These are phyloP conservation scores for Suricata suricatta DNA, from an alignment of 2,113 vertebrate species.

Conservation along the genomic window DNA sequence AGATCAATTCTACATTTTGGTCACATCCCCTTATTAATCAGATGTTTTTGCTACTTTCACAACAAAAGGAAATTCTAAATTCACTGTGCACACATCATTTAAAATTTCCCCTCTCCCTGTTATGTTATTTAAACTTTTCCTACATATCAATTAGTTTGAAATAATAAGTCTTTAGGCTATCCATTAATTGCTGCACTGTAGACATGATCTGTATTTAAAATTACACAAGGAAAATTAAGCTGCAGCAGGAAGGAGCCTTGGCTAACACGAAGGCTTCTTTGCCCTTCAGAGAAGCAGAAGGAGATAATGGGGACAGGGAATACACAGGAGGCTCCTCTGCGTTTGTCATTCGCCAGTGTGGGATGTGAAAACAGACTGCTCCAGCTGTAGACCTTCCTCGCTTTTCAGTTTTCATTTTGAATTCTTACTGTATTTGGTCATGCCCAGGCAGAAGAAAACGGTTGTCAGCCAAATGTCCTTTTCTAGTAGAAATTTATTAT, in stretches of 20 bases:
- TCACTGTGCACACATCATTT: conserved; percentile 79
- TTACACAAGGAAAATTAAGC: conserved; percentile 86
- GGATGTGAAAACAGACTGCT: conserved; percentile 41
- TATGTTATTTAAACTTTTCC: conserved; percentile 87
- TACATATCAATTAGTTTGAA: conserved; percentile 88
- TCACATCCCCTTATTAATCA: conserved; percentile 15
- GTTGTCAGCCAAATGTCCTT: conserved; percentile 69
- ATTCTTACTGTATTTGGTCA: conserved; percentile 73
- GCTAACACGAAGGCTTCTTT: conserved; percentile 82
- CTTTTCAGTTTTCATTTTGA: conserved; percentile 58
- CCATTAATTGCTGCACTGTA: conserved; percentile 88
- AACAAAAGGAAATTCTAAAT: conserved; percentile 75
- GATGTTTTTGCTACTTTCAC: conserved; percentile 57
- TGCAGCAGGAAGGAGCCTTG: conserved; percentile 82
- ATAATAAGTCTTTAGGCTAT: conserved; percentile 91
- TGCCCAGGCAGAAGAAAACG: neutral
- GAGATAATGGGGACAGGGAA: conserved; percentile 79
- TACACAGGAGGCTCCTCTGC: conserved; percentile 76
- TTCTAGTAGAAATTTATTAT: conserved; percentile 65
- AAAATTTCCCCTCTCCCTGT: conserved; percentile 76
- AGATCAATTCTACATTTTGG: neutral
- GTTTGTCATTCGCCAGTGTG: conserved; percentile 59
- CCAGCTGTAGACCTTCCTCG: neutral
- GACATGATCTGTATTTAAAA: conserved; percentile 89
- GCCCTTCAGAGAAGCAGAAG: conserved; percentile 79